These are phyloP conservation scores for Frankliniella intonsa DNA, from an alignment of 2,888 invertebrate genomes.

Conservation along the genomic window DNA sequence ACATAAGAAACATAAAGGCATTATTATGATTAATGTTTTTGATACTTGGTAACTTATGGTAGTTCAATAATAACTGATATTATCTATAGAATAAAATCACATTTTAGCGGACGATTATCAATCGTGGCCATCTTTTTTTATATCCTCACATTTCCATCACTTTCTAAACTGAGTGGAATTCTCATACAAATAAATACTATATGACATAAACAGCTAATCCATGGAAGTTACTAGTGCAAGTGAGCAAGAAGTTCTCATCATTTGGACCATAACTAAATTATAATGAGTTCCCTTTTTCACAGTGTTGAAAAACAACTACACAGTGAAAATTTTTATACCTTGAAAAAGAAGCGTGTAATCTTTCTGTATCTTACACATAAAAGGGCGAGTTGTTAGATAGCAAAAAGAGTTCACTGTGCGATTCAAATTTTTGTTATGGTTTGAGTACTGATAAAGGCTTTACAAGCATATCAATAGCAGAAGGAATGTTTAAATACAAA, in stretches of 20 bases:
- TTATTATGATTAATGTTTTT: constrained; percentile 24
- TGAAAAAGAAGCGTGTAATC: constrained; percentile 25
- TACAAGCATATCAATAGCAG: no score
- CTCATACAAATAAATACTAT: constrained; percentile 25
- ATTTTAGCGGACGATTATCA: constrained; percentile 13
- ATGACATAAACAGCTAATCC: constrained; percentile 23
- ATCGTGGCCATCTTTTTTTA: constrained; percentile 5
- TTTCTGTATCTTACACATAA: not conserved
- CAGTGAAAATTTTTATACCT: constrained; percentile 23
- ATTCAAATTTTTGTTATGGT: no score
- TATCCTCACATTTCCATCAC: constrained; percentile 25
- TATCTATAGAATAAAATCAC: constrained; percentile 23
- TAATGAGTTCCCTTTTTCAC: constrained; percentile 12
- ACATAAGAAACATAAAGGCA: constrained; percentile 23
- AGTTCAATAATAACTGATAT: constrained; percentile 27
- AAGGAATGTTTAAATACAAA: no score
- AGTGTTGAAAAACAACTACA: not conserved
- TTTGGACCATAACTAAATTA: constrained; percentile 25
- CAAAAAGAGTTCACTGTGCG: no score
- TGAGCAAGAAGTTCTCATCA: constrained; percentile 23
- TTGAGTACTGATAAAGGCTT: no score
- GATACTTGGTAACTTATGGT: constrained; percentile 26
- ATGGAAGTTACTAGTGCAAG: constrained; percentile 26
- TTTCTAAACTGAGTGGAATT: constrained; percentile 25
- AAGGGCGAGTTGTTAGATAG: no score